Conservation (phyloP, 2,113 vertebrate genomes). For the Larimichthys crocea region DNA sequence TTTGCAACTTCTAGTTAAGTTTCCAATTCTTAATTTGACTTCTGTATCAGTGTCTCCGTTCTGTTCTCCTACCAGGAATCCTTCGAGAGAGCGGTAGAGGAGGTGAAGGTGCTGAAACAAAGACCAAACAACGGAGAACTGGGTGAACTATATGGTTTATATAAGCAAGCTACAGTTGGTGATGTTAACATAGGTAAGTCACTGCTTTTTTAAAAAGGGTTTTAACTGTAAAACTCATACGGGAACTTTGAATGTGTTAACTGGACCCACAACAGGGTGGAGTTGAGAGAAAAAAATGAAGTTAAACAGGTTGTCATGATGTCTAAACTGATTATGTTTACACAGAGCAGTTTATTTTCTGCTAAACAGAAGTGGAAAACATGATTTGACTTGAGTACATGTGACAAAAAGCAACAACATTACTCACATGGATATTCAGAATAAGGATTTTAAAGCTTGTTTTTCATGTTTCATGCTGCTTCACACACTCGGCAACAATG, state of each 20-base stretch:
- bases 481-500: too few species aligned
- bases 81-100: conserved; percentile 90
- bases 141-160: conserved; percentile 87
- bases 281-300: conserved; percentile 21
- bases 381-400: not conserved
- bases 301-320: conserved; percentile 34
- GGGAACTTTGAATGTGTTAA: not conserved
- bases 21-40: not conserved
- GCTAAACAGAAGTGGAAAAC: not conserved
- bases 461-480: too few species aligned
- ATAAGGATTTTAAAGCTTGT: not conserved
- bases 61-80: conserved; percentile 76
- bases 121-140: conserved; percentile 85
- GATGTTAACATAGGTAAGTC: conserved; percentile 88
- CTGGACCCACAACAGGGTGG: conserved; percentile 4
- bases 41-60: not conserved
- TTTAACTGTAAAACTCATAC: not conserved
- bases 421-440: not conserved
- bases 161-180: conserved; percentile 91
- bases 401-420: not conserved
- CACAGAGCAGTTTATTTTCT: not conserved
- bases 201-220: not conserved
- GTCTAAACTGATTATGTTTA: not conserved
- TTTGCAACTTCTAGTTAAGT: not conserved
- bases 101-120: conserved; percentile 87